Percentiles rank a stretch among this genome's conserved stretches.
Evolutionary conservation across 2,113 vertebrate genomes (phyloP).

Genomic region (Gnathonemus longibarbis): DNA sequence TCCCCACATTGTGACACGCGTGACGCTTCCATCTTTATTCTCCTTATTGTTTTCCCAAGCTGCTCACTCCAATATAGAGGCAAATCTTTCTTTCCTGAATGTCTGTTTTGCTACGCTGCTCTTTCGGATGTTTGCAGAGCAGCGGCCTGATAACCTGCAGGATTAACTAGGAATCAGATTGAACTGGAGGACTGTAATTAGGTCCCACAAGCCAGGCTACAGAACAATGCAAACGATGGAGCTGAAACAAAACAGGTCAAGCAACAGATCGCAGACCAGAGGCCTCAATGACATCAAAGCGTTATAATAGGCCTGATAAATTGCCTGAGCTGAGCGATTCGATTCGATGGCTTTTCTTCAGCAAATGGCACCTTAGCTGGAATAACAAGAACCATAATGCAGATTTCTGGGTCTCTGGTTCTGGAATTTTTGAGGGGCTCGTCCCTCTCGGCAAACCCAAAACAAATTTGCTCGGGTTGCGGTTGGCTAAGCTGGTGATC

Average conservation of each 20-base stretch:
- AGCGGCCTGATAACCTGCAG: not conserved
- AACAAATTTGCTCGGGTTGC: not conserved
- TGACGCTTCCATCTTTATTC: not conserved
- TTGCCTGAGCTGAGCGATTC: not conserved
- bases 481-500: not conserved
- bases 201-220: not conserved
- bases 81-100: not conserved
- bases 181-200: not conserved
- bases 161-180: not conserved
- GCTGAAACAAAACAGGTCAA: not conserved
- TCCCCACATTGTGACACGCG: not conserved
- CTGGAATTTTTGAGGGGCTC: not conserved
- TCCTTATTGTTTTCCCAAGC: not conserved
- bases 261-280: not conserved
- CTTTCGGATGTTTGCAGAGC: not conserved
- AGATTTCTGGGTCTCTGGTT: not conserved
- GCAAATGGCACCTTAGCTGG: not conserved
- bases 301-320: not conserved
- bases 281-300: not conserved
- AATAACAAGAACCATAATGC: not conserved
- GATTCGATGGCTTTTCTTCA: not conserved
- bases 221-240: not conserved
- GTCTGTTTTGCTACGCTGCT: too few relatives aligned
- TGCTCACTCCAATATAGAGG: not conserved
- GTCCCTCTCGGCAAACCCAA: not conserved